phyloP scores from a whole-genome alignment of 2,113 vertebrate species.

The Chaetodon trifascialis region DNA sequence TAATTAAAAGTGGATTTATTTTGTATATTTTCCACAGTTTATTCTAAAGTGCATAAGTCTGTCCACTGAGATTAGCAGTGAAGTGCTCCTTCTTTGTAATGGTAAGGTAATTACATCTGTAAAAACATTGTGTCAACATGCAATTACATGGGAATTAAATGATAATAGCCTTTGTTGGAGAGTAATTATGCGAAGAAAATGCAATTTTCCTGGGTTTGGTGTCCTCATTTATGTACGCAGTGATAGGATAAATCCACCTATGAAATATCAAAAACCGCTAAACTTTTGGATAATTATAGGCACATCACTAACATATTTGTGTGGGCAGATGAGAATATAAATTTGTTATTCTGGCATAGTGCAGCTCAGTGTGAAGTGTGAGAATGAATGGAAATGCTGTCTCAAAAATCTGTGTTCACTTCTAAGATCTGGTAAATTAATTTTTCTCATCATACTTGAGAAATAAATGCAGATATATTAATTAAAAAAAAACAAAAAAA shows the following conservation, averaged over 20 bases:
- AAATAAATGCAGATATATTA: conserved; percentile 38
- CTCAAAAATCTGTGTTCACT: conserved; percentile 53
- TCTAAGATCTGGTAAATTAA: conserved; percentile 50
- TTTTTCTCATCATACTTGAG: conserved; percentile 33
- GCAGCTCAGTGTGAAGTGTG: conserved; percentile 64
- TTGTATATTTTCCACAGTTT: conserved; percentile 52
- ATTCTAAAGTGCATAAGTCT: conserved; percentile 39
- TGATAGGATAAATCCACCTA: conserved; percentile 67
- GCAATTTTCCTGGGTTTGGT: conserved; percentile 29
- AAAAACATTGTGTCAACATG: conserved; percentile 70
- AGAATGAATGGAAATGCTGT: conserved; percentile 61
- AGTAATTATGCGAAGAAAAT: conserved; percentile 71
- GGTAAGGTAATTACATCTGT: conserved; percentile 70
- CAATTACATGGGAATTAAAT: conserved; percentile 76
- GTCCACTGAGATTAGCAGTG: conserved; percentile 61
- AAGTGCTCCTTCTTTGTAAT: conserved; percentile 44
- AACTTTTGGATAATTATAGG: conserved; percentile 75
- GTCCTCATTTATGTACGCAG: conserved; percentile 50
- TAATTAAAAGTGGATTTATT: conserved; percentile 68
- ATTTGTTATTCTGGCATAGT: conserved; percentile 70
- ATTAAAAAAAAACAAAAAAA: conserved; percentile 12
- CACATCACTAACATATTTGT: conserved; percentile 73
- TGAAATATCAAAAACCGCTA: conserved; percentile 70
- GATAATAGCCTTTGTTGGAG: conserved; percentile 67
- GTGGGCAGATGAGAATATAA: conserved; percentile 77